phyloP scores from a whole-genome alignment of 2,888 invertebrate genomes.

The Polylopha cassiicola region DNA sequence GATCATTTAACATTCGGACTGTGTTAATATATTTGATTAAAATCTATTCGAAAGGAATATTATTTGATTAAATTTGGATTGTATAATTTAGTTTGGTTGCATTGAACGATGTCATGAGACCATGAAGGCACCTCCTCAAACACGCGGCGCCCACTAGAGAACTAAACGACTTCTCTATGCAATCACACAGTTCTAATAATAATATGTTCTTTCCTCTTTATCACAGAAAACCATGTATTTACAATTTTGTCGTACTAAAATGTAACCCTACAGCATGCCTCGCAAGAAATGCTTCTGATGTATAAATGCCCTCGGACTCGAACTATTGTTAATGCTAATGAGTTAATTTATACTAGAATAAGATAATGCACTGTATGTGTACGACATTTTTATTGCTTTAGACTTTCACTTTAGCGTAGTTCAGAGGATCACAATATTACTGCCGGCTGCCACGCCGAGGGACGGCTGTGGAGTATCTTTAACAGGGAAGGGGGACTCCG shows the following conservation, averaged over 20 bases:
- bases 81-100: no score
- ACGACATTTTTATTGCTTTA: conserved; percentile 20
- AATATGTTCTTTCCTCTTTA: conserved; percentile 70
- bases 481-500: conserved; percentile 6
- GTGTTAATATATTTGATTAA: no score
- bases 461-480: conserved; percentile 10
- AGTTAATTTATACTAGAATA: conserved; percentile 16
- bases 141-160: conserved; percentile 55
- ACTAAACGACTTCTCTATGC: conserved; percentile 69
- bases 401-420: conserved; percentile 11
- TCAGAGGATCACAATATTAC: conserved; percentile 9
- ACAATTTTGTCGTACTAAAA: conserved; percentile 75
- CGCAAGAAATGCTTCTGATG: conserved; percentile 50
- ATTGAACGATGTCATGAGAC: no score
- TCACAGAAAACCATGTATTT: conserved; percentile 79
- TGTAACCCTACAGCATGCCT: conserved; percentile 65
- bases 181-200: conserved; percentile 75
- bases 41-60: no score
- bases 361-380: conserved; percentile 13
- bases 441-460: conserved; percentile 7
- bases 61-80: no score
- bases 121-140: conserved; percentile 41
- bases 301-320: conserved; percentile 38
- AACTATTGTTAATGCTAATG: conserved; percentile 39
- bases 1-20: no score